Evolutionary conservation across 2,888 invertebrate genomes (phyloP).

Genomic region (Calephelis perditalis): DNA sequence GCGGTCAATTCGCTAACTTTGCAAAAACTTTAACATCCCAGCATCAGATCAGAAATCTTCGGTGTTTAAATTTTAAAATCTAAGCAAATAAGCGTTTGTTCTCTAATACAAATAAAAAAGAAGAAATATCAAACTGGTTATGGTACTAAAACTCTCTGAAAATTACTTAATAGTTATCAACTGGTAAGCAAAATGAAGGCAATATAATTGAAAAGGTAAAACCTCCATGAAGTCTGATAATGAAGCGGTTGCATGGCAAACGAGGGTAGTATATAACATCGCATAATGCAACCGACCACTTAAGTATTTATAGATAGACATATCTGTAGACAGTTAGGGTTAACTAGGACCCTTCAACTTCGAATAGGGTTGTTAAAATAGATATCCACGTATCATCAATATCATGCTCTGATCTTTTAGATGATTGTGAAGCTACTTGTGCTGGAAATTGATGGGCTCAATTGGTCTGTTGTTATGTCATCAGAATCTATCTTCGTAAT

Average conservation of each 20-base stretch:
- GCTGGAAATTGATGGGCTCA: no score
- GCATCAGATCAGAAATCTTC: no score
- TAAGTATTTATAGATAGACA: conserved; percentile 25
- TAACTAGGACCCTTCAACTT: conserved; percentile 13
- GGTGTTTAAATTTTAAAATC: no score
- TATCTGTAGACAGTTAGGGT: conserved; percentile 27
- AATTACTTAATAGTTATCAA: neutral
- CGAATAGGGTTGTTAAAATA: conserved; percentile 2
- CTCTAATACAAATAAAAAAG: neutral
- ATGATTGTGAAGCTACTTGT: no score
- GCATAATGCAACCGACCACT: conserved; percentile 25
- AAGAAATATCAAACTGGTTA: conserved; percentile 5
- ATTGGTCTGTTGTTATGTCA: no score
- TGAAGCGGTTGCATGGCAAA: conserved; percentile 27
- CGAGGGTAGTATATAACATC: conserved; percentile 17
- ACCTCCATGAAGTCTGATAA: conserved; percentile 23
- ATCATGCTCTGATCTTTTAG: no score
- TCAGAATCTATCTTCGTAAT: no score
- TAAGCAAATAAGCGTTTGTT: no score
- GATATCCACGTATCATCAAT: neutral
- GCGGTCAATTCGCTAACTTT: no score
- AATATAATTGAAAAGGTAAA: conserved; percentile 13
- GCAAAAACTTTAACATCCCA: no score
- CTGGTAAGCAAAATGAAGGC: conserved; percentile 5
- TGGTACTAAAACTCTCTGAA: neutral